Percentiles rank a stretch among this genome's conserved stretches.
Evolutionary conservation across 2,888 invertebrate species (phyloP).

Genomic region (Caenorhabditis sulstoni): DNA sequence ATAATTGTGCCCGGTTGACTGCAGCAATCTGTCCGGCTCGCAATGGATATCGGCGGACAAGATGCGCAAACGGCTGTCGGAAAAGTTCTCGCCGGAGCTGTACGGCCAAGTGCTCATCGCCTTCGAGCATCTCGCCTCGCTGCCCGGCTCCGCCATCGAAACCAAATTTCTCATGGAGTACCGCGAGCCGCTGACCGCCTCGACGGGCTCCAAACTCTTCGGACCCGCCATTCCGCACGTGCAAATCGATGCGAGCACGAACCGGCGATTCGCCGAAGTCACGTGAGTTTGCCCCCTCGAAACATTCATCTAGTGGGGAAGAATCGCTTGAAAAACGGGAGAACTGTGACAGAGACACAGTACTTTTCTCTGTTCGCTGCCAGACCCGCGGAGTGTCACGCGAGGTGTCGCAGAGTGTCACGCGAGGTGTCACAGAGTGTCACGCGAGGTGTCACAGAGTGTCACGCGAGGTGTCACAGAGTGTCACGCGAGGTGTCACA

Average conservation of each 20-base stretch:
- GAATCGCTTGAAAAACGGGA: too few relatives aligned
- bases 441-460: too few relatives aligned
- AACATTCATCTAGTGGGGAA: too few relatives aligned
- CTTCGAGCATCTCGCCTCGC: slow-evolving; percentile 74
- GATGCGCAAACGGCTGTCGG: slow-evolving; percentile 72
- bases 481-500: too few relatives aligned
- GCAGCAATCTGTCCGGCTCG: slow-evolving; percentile 81
- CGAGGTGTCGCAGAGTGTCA: too few relatives aligned
- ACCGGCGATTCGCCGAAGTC: slow-evolving; percentile 68
- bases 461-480: too few relatives aligned
- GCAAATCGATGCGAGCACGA: slow-evolving; percentile 65
- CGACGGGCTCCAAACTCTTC: slow-evolving; percentile 70
- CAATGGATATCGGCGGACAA: slow-evolving; percentile 74
- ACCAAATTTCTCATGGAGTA: slow-evolving; percentile 69
- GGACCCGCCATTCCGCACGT: slow-evolving; percentile 73
- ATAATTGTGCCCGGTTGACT: too few relatives aligned
- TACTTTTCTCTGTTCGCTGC: too few relatives aligned
- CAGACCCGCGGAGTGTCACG: too few relatives aligned
- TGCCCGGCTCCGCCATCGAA: slow-evolving; percentile 72
- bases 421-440: too few relatives aligned
- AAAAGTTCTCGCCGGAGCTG: slow-evolving; percentile 75
- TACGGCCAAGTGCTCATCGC: slow-evolving; percentile 77
- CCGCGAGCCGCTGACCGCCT: slow-evolving; percentile 65
- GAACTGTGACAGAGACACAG: too few relatives aligned
- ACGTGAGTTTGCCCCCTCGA: too few relatives aligned